A percentile compares a stretch with the other conserved stretches of the same genome.
Conservation (phyloP, 2,888 invertebrate genomes). For the Aphidius colemani region DNA sequence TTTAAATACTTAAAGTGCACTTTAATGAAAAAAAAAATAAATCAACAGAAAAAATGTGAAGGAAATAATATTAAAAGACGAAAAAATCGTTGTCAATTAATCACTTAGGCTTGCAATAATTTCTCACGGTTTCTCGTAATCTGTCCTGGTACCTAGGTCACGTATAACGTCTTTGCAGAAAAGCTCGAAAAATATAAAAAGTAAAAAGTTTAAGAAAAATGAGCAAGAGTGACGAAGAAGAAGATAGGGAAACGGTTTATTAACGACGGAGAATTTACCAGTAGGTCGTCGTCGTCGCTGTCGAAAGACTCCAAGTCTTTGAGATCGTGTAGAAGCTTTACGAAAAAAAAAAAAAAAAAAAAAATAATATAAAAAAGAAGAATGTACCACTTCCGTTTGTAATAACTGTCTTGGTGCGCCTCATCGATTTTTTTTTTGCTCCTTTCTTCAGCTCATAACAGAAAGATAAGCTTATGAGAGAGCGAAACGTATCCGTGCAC, state of each 20-base stretch:
- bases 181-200: conserved; percentile 3
- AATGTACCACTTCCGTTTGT: conserved; percentile 36
- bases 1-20: no score
- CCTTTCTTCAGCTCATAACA: neutral
- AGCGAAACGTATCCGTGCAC: neutral
- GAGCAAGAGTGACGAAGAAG: conserved; percentile 14
- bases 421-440: conserved; percentile 26
- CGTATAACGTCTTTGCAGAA: conserved; percentile 28
- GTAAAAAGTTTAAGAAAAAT: neutral
- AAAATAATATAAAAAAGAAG: conserved; percentile 15
- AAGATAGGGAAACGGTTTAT: conserved; percentile 19
- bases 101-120: conserved; percentile 32
- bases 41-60: no score
- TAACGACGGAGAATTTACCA: conserved; percentile 23
- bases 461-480: no score
- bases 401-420: conserved; percentile 35
- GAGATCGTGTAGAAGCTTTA: conserved; percentile 13
- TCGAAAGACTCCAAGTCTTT: conserved; percentile 10
- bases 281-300: neutral
- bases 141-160: conserved; percentile 33
- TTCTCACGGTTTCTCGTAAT: conserved; percentile 35
- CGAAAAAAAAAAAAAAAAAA: conserved; percentile 8
- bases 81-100: conserved; percentile 27
- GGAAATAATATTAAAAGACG: neutral
- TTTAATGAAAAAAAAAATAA: no score